Conservation (phyloP, 2,797 vertebrate species). For the Bradypus variegatus region DNA sequence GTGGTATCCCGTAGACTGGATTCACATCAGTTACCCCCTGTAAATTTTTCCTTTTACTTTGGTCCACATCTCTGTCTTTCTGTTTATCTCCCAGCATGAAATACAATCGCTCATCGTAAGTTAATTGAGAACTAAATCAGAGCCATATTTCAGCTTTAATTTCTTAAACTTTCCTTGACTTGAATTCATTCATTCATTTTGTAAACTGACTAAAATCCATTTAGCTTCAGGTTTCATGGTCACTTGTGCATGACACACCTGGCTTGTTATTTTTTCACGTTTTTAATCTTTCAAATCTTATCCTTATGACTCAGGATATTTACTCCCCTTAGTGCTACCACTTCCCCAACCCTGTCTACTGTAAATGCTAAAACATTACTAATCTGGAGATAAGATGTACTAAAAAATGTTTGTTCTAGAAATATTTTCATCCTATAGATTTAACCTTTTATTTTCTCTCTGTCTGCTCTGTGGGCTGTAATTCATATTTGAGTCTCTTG, state of each 20-base stretch:
- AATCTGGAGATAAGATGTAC: not conserved
- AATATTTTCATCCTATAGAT: not conserved
- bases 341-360: not conserved
- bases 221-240: not conserved
- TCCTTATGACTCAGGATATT: not conserved
- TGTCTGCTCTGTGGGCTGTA: not conserved
- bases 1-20: no score
- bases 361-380: not conserved
- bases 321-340: not conserved
- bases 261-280: not conserved
- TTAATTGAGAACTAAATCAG: not conserved
- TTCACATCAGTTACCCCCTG: not conserved
- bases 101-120: not conserved
- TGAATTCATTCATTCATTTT: not conserved
- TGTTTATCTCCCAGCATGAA: not conserved
- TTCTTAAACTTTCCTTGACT: not conserved
- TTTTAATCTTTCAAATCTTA: not conserved
- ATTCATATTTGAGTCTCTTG: constrained; percentile 20
- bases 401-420: not conserved
- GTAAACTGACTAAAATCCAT: not conserved
- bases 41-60: not conserved
- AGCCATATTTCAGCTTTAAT: not conserved
- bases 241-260: not conserved
- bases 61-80: not conserved
- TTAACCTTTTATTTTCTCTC: not conserved